Conservation (phyloP, 2,888 invertebrate species). For the Tenthredo distinguenda region DNA sequence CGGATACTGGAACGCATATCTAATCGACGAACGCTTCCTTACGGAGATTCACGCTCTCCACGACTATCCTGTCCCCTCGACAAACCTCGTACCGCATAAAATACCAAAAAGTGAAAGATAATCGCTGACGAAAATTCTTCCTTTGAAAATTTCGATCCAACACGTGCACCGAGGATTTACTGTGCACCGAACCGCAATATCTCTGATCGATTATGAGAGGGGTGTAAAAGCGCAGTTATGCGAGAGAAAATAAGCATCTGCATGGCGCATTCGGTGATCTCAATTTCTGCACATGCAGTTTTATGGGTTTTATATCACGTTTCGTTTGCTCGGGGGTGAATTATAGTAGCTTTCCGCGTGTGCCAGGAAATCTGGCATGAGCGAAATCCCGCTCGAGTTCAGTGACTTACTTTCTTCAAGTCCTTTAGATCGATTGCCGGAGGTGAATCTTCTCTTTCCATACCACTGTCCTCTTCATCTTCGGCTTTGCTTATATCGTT, state of each 20-base stretch:
- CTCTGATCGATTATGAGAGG: neutral
- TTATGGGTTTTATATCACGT: constrained; percentile 18
- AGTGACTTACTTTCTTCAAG: constrained; percentile 73
- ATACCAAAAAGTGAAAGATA: neutral
- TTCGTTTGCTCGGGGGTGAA: neutral
- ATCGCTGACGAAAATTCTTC: neutral
- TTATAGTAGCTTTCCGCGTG: neutral
- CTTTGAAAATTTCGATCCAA: neutral
- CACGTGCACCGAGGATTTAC: neutral
- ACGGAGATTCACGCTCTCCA: neutral
- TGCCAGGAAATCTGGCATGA: neutral
- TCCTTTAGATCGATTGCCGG: constrained; percentile 70
- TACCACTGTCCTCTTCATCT: constrained; percentile 74
- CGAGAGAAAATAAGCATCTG: constrained; percentile 23
- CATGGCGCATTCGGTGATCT: neutral
- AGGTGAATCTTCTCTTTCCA: constrained; percentile 74
- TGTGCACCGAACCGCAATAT: neutral
- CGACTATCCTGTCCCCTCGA: neutral
- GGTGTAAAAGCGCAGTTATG: constrained; percentile 4
- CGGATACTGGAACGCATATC: neutral
- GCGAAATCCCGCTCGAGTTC: neutral
- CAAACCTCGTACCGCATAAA: neutral
- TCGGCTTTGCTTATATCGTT: constrained; percentile 64
- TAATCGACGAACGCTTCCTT: neutral
- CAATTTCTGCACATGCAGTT: neutral